phyloP scores from a whole-genome alignment of 2,888 invertebrate genomes.

The Eilema griseolum region DNA sequence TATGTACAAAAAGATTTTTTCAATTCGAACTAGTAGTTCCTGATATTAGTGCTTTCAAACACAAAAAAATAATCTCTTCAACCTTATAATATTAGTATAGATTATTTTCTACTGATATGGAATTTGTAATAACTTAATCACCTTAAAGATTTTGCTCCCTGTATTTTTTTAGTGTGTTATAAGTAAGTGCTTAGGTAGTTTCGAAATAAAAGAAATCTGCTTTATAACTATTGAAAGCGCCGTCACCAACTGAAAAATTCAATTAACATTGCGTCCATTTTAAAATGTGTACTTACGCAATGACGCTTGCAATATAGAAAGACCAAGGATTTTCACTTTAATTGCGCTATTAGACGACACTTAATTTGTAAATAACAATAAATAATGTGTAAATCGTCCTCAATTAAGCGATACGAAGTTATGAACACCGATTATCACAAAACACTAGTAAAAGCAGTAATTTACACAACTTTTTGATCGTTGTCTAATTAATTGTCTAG shows the following conservation, averaged over 20 bases:
- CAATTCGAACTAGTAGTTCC: too few relatives aligned
- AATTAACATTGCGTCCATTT: constrained; percentile 1
- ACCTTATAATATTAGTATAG: too few relatives aligned
- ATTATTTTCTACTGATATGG: too few relatives aligned
- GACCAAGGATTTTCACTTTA: not conserved
- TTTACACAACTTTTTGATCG: not conserved
- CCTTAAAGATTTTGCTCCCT: too few relatives aligned
- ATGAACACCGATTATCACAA: not conserved
- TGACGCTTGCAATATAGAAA: not conserved
- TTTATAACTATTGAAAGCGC: not conserved
- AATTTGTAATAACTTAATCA: too few relatives aligned
- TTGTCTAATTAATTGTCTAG: constrained; percentile 1
- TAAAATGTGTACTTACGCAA: not conserved
- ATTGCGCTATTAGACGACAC: not conserved
- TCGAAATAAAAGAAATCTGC: not conserved
- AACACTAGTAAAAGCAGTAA: not conserved
- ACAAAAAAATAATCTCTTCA: too few relatives aligned
- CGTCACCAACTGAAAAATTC: constrained; percentile 1
- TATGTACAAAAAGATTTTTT: too few relatives aligned
- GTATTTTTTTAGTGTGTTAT: not conserved
- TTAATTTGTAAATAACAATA: not conserved
- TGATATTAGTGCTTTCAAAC: too few relatives aligned
- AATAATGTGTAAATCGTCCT: not conserved
- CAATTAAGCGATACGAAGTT: not conserved
- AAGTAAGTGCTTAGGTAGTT: not conserved